Evolutionary conservation across 2,113 vertebrate genomes (phyloP), one percentile per base, ranked within the genome.

Genomic region (Misgurnus anguillicaudatus): DNA sequence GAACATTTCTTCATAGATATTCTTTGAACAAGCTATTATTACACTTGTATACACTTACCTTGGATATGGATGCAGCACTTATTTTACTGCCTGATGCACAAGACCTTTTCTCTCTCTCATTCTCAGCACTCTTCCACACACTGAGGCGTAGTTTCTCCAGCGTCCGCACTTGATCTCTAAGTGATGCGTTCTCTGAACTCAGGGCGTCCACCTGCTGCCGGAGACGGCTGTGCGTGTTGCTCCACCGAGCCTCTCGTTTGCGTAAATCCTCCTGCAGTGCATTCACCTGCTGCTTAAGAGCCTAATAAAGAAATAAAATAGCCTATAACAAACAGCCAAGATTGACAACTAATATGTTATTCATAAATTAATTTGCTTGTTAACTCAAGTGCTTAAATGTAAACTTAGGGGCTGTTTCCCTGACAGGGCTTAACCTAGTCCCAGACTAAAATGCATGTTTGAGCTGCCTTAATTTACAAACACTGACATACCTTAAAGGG

Each of bases 91-190:
- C 89, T 48, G 61, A 84, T 0, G 41, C 39, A 58, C n/a, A 78
- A 4, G 65, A 55, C 41, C 87, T 87, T 75, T 62, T 83, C 85
- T 81, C 75, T 66, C 6, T 62, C 60, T 19, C n/a, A 24, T 87
- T 80, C 69, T 91, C 89, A 67, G 73, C 90, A 90, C 91, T 95
- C 88, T 93, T 97, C 95, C 94, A 98, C 68, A 92, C 88, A 42
- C 93, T 93, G 10, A 99, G 76, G 14, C 96, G 96, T 67, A 96
- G 95, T 78, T 90, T 94, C 83, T 97, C 97, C 92, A 98, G 91
- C 47, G 92, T 88, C 73, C 48, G 93, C 9, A 98, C 90, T 90
- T 98, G 96, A 4, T 97, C 93, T 64, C 86, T 88, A 0, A 98
- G 93, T 19, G 95, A 91, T 4, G 64, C 24, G 78, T 96, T 99